Conservation (phyloP, 2,113 vertebrate species). For the Corythornis vintsioides region DNA sequence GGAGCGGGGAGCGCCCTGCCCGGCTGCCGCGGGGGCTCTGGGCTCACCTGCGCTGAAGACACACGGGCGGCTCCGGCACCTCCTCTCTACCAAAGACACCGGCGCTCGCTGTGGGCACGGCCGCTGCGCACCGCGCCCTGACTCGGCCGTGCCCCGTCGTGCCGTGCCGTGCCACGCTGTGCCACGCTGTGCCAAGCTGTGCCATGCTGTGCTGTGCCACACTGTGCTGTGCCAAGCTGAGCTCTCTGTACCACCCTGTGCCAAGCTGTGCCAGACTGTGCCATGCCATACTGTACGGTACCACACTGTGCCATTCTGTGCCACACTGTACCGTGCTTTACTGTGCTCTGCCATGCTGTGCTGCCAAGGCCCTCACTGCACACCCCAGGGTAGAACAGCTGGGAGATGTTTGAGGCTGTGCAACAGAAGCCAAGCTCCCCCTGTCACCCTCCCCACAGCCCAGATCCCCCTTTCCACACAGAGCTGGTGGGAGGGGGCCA, state of each 20-base stretch:
- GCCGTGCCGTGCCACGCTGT: too few relatives aligned
- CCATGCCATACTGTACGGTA: rapidly evolving
- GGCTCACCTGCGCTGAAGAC: not conserved
- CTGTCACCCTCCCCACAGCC: rapidly evolving
- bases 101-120: not conserved
- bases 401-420: rapidly evolving
- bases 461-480: not conserved
- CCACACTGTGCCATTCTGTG: too few relatives aligned
- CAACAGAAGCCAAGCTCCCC: rapidly evolving
- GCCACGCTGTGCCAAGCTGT: rapidly evolving
- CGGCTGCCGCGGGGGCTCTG: not conserved
- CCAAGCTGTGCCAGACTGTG: too few relatives aligned
- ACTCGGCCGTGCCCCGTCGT: not conserved
- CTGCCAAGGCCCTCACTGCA: not conserved
- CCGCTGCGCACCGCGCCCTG: not conserved
- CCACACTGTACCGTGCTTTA: rapidly evolving
- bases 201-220: not conserved
- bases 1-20: not conserved
- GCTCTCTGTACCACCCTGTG: too few relatives aligned
- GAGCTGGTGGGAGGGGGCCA: not conserved
- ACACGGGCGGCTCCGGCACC: not conserved
- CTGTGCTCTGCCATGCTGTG: rapidly evolving
- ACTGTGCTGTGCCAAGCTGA: too few relatives aligned
- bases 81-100: not conserved
- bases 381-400: not conserved